Evolutionary conservation across 2,888 invertebrate species (phyloP).

Genomic region (Sarcophaga variegata): DNA sequence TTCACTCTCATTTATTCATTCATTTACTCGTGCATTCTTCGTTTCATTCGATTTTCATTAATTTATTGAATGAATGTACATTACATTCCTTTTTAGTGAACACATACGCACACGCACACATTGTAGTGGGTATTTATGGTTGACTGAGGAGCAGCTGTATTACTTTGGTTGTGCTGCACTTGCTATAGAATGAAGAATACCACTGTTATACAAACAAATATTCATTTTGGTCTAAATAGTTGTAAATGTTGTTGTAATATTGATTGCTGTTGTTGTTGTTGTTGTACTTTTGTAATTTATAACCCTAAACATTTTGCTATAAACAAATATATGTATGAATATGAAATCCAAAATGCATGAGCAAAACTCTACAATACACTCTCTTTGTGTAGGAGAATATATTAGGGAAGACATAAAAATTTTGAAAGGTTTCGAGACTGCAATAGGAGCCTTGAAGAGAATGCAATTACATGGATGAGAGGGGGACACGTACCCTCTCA

Average conservation of each 20-base stretch:
- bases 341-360: background rate
- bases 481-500: too few relatives aligned
- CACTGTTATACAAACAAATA: conserved; percentile 36
- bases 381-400: background rate
- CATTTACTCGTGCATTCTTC: background rate
- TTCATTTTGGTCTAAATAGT: conserved; percentile 22
- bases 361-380: too few relatives aligned
- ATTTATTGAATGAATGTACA: conserved; percentile 40
- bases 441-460: too few relatives aligned
- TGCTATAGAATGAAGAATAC: conserved; percentile 6
- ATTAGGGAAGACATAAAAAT: conserved; percentile 15
- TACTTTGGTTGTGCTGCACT: background rate
- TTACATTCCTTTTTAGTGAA: conserved; percentile 14
- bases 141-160: too few relatives aligned
- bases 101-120: background rate
- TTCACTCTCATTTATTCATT: conserved; percentile 50
- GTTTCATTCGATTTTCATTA: conserved; percentile 53
- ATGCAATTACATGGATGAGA: too few relatives aligned
- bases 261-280: background rate
- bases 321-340: conserved; percentile 31
- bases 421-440: background rate
- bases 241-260: background rate
- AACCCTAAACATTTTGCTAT: conserved; percentile 31
- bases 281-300: conserved; percentile 25
- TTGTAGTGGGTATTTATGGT: background rate